These are phyloP conservation scores for Caenorhabditis sp. DNA, from an alignment of 2,888 invertebrate species.

Conservation along the genomic window DNA sequence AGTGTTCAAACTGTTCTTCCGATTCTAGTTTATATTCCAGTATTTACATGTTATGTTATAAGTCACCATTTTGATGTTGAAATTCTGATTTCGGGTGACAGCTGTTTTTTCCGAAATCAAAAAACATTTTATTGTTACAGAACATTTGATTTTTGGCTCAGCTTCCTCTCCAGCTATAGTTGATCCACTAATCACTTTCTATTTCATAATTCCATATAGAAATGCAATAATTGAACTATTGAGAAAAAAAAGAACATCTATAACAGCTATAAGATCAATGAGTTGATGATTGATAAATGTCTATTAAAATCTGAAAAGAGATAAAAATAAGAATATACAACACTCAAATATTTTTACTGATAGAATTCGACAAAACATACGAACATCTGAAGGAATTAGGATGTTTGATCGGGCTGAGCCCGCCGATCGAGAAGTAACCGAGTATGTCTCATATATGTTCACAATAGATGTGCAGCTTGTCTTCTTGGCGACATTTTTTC, in stretches of 20 bases:
- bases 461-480: too few relatives aligned
- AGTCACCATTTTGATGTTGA: slow-evolving; percentile 19
- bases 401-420: too few relatives aligned
- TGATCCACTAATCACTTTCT: slow-evolving; percentile 36
- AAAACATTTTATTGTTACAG: neutral
- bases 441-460: too few relatives aligned
- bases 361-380: too few relatives aligned
- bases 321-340: too few relatives aligned
- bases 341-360: too few relatives aligned
- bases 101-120: too few relatives aligned
- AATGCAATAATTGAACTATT: neutral
- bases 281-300: too few relatives aligned
- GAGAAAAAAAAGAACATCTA: neutral
- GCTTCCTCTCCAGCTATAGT: slow-evolving; percentile 27
- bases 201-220: slow-evolving; percentile 23
- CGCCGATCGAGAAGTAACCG: too few relatives aligned
- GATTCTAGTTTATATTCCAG: slow-evolving; percentile 30
- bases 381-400: too few relatives aligned
- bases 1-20: slow-evolving; percentile 29
- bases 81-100: slow-evolving; percentile 8
- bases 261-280: neutral
- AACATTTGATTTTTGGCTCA: slow-evolving; percentile 25
- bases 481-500: too few relatives aligned
- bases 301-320: too few relatives aligned
- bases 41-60: slow-evolving; percentile 25